phyloP scores from a whole-genome alignment of 2,888 invertebrate species.

The Anorthoa munda region DNA sequence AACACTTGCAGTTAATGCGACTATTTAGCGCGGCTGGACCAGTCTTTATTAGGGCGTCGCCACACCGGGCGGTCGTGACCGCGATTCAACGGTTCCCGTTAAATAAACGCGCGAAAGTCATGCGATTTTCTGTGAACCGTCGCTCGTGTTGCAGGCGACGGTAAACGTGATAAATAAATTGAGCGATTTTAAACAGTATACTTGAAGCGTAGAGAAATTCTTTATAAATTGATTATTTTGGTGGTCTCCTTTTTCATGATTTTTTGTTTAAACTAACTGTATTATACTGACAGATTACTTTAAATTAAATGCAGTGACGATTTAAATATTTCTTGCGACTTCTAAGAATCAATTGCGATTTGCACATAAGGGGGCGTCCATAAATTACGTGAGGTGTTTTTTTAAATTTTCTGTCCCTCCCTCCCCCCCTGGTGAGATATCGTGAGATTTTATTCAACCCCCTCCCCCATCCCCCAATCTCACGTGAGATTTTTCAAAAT shows the following conservation, averaged over 20 bases:
- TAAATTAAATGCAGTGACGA: background rate
- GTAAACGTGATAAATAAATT: slow-evolving; percentile 48
- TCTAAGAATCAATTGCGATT: slow-evolving; percentile 52
- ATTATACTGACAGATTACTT: slow-evolving; percentile 7
- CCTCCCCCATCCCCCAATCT: too few relatives aligned
- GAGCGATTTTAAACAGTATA: slow-evolving; percentile 24
- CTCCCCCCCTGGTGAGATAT: too few relatives aligned
- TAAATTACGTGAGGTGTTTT: too few relatives aligned
- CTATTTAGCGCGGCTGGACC: slow-evolving; percentile 74
- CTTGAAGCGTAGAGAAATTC: slow-evolving; percentile 31
- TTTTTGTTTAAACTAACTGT: slow-evolving; percentile 24
- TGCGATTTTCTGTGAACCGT: slow-evolving; percentile 60
- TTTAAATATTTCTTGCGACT: slow-evolving; percentile 30
- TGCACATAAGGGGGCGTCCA: slow-evolving; percentile 48
- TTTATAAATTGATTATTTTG: slow-evolving; percentile 44
- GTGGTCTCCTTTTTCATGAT: background rate
- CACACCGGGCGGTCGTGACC: slow-evolving; percentile 68
- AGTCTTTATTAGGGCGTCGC: slow-evolving; percentile 69
- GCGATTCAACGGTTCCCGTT: slow-evolving; percentile 63
- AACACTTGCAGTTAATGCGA: slow-evolving; percentile 74
- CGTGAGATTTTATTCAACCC: too few relatives aligned
- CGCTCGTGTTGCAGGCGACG: slow-evolving; percentile 57
- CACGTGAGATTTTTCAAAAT: too few relatives aligned
- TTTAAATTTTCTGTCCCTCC: too few relatives aligned
- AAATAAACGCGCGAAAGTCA: slow-evolving; percentile 66